These are phyloP conservation scores for Diloba caeruleocephala DNA, from an alignment of 2,888 invertebrate genomes.

Conservation along the genomic window DNA sequence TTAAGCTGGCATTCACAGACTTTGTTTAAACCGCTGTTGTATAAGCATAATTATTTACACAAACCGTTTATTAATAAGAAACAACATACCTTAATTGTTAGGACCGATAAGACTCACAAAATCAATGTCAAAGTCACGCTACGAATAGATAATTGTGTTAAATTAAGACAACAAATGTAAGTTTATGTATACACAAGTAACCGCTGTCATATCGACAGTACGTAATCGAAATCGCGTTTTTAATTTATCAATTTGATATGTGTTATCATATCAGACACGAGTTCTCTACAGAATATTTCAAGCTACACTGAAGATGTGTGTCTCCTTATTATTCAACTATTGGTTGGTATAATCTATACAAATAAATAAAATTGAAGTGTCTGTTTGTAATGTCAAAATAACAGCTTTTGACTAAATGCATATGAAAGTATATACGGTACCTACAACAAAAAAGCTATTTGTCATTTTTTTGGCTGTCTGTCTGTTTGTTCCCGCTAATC, in stretches of 20 bases:
- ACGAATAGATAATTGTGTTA: slow-evolving; percentile 26
- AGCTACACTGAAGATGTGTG: slow-evolving; percentile 45
- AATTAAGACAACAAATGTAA: slow-evolving; percentile 9
- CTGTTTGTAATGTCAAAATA: no score
- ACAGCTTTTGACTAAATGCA: no score
- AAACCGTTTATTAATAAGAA: slow-evolving; percentile 12
- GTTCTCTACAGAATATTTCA: slow-evolving; percentile 37
- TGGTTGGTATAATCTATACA: no score
- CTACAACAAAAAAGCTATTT: no score
- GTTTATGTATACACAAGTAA: slow-evolving; percentile 15
- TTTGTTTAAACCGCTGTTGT: slow-evolving; percentile 9
- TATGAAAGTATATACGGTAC: no score
- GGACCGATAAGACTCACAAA: slow-evolving; percentile 17
- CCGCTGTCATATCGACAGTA: slow-evolving; percentile 4
- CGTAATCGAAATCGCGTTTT: slow-evolving; percentile 23
- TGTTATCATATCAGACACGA: no score
- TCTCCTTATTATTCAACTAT: slow-evolving; percentile 22
- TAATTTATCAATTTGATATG: no score
- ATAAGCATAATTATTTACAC: slow-evolving; percentile 22
- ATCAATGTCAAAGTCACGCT: slow-evolving; percentile 28
- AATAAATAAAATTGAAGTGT: no score
- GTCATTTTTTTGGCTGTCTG: no score
- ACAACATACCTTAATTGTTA: slow-evolving; percentile 22
- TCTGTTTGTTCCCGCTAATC: no score
- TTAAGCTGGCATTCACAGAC: slow-evolving; percentile 14